Conservation (phyloP, 2,797 vertebrate genomes). For the Mastacembelus armatus region DNA sequence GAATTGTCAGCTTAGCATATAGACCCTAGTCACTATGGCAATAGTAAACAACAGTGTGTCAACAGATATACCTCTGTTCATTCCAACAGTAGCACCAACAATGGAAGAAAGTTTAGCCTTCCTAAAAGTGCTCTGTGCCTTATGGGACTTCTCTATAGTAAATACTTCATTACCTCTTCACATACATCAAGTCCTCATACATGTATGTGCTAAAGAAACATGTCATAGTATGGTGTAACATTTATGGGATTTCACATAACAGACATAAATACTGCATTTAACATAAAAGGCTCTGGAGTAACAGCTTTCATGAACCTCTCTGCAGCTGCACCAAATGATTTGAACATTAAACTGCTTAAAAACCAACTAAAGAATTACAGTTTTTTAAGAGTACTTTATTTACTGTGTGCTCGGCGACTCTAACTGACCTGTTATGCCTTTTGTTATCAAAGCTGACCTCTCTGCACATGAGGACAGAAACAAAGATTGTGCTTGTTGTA, state of each 20-base stretch:
- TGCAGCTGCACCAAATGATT: neutral
- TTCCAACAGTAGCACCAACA: neutral
- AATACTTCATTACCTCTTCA: neutral
- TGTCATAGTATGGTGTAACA: neutral
- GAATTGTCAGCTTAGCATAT: conserved; percentile 11
- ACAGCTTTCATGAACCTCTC: neutral
- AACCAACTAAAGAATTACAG: neutral
- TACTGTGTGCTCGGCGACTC: neutral
- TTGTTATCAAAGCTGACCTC: neutral
- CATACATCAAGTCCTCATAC: neutral
- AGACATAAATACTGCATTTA: neutral
- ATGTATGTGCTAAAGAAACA: neutral
- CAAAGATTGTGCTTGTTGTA: neutral
- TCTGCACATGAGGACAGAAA: neutral
- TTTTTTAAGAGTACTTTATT: neutral
- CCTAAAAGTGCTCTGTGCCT: neutral
- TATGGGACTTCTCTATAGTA: neutral
- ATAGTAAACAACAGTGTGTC: conserved; percentile 14
- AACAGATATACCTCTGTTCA: neutral
- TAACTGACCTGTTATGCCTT: neutral
- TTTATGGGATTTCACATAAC: neutral
- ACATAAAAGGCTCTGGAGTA: neutral
- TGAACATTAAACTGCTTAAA: neutral
- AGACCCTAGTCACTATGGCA: neutral
- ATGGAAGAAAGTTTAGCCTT: neutral